Percentiles rank a stretch among this genome's conserved stretches.
Conservation (phyloP, 1,140 invertebrate genomes). For the Tetragnatha versicolor region DNA sequence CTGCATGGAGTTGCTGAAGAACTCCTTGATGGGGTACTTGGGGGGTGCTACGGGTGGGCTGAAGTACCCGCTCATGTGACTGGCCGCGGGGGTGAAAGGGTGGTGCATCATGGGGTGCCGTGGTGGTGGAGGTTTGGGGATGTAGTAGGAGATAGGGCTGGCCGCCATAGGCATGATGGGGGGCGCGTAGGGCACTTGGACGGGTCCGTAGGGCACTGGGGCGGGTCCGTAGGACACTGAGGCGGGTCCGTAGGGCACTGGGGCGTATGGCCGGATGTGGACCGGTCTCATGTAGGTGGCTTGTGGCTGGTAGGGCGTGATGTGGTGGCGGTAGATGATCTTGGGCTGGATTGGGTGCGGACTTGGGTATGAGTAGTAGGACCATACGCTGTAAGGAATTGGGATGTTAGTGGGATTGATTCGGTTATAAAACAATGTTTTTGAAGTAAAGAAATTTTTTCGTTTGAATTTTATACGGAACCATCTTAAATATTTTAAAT, state of each 20-base stretch:
- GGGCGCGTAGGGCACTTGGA: neutral
- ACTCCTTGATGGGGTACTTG: constrained; percentile 27
- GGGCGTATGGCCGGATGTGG: neutral
- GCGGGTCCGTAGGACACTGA: constrained; percentile 1
- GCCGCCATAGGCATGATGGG: neutral
- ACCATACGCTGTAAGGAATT: constrained; percentile 27
- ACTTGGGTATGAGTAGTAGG: constrained; percentile 6
- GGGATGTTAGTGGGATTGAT: no score
- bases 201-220: neutral
- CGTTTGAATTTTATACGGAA: neutral
- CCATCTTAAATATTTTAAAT: no score
- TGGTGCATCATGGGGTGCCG: constrained; percentile 5
- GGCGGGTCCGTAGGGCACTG: neutral
- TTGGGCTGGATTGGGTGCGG: constrained; percentile 8
- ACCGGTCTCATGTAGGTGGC: neutral
- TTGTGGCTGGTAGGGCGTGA: constrained; percentile 16
- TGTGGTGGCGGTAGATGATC: constrained; percentile 30
- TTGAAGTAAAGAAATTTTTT: neutral
- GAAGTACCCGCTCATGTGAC: constrained; percentile 10
- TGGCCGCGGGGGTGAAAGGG: constrained; percentile 20
- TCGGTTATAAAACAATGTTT: no score
- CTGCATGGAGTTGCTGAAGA: neutral
- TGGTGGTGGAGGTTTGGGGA: neutral
- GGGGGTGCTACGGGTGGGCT: constrained; percentile 9
- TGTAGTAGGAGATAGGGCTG: neutral